These are phyloP conservation scores for Heloderma charlesbogerti DNA, from an alignment of 2,113 vertebrate genomes.

Conservation along the genomic window DNA sequence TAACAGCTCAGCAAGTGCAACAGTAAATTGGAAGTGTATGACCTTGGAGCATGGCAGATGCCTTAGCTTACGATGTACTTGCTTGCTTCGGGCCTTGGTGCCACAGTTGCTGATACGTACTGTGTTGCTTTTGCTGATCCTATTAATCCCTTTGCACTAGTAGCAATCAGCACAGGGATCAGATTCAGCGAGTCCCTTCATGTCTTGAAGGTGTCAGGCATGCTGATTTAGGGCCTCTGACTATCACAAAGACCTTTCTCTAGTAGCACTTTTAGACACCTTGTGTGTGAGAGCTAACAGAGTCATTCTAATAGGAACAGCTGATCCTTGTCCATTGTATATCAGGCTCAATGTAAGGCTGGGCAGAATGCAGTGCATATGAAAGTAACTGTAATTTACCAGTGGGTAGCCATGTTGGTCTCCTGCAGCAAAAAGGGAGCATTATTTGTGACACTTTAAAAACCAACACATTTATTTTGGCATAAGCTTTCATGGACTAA, in stretches of 20 bases:
- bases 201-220: neutral
- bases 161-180: neutral
- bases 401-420: neutral
- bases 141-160: neutral
- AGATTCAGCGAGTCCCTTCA: neutral
- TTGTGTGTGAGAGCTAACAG: neutral
- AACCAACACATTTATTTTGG: neutral
- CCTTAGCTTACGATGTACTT: neutral
- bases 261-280: neutral
- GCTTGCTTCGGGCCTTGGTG: neutral
- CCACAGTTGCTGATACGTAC: neutral
- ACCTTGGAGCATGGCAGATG: neutral
- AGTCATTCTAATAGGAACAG: neutral
- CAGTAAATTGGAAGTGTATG: neutral
- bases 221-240: neutral
- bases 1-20: neutral
- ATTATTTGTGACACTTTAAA: neutral
- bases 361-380: neutral
- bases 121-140: neutral
- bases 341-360: neutral
- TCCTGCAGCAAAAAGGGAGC: neutral
- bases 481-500: neutral
- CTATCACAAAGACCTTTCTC: neutral
- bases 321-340: neutral
- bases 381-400: neutral